These are phyloP conservation scores for Molossus molossus DNA, from an alignment of 2,797 vertebrate species.

Conservation along the genomic window DNA sequence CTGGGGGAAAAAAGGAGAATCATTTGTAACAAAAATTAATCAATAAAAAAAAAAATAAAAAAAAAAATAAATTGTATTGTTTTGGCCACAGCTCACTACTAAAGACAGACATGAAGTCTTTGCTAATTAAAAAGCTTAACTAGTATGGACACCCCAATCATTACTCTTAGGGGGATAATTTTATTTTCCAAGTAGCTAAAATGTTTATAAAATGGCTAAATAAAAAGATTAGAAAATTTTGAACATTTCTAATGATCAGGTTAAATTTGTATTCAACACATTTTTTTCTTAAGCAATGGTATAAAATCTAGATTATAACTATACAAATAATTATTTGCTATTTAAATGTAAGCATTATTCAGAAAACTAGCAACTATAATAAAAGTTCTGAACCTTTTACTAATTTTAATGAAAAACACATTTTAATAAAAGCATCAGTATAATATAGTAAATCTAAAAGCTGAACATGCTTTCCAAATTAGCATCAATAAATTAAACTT, in stretches of 20 bases:
- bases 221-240: background rate
- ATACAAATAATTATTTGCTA: background rate
- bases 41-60: too few relatives aligned
- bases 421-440: background rate
- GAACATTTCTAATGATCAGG: background rate
- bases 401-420: background rate
- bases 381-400: conserved; percentile 12
- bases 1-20: too few relatives aligned
- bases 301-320: background rate
- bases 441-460: background rate
- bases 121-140: background rate
- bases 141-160: background rate
- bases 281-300: conserved; percentile 3
- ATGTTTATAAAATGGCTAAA: conserved; percentile 15
- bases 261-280: background rate
- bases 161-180: background rate
- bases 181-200: background rate
- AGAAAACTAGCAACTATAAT: background rate
- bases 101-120: background rate
- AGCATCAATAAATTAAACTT: background rate
- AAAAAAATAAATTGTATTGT: too few relatives aligned
- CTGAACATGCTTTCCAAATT: conserved; percentile 7
- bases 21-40: too few relatives aligned
- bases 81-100: background rate
- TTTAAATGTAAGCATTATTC: background rate